phyloP scores from a whole-genome alignment of 2,113 vertebrate species.

The Nerophis ophidion region DNA sequence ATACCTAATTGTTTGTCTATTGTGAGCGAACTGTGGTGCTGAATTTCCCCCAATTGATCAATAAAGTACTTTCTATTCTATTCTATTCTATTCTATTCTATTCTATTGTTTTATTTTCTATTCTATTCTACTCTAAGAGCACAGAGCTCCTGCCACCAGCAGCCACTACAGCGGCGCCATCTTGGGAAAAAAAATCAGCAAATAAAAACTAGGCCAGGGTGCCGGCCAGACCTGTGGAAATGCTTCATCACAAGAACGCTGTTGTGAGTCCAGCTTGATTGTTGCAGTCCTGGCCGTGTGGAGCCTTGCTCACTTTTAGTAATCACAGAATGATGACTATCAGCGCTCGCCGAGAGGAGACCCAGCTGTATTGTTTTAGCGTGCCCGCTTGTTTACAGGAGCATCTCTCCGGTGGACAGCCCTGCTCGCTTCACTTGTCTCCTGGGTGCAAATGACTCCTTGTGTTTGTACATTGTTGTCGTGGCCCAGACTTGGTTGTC shows the following conservation, averaged over 20 bases:
- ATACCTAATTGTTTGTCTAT: too few relatives aligned
- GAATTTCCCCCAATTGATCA: too few relatives aligned
- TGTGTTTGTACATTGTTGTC: slow-evolving; percentile 62
- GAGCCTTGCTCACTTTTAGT: slow-evolving; percentile 38
- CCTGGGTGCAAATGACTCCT: slow-evolving; percentile 65
- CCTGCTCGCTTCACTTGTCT: slow-evolving; percentile 41
- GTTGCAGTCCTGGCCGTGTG: slow-evolving; percentile 44
- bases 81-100: too few relatives aligned
- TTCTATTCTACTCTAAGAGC: too few relatives aligned
- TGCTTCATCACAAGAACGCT: slow-evolving; percentile 35
- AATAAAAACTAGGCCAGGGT: too few relatives aligned
- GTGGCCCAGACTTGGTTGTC: slow-evolving; percentile 29
- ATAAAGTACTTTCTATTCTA: too few relatives aligned
- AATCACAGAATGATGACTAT: slow-evolving; percentile 65
- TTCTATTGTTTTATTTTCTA: too few relatives aligned
- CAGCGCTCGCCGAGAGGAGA: slow-evolving; percentile 44
- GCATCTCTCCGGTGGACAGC: slow-evolving; percentile 40
- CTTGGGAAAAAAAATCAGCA: too few relatives aligned
- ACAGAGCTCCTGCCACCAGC: too few relatives aligned
- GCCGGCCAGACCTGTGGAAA: slow-evolving; percentile 26
- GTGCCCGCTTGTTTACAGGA: slow-evolving; percentile 65
- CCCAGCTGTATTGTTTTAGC: slow-evolving; percentile 73
- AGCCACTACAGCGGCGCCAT: too few relatives aligned
- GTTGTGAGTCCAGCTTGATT: slow-evolving; percentile 48
- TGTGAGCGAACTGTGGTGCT: too few relatives aligned